These are phyloP conservation scores for Manis crassicaudata DNA, from an alignment of 2,797 vertebrate genomes.

Conservation along the genomic window DNA sequence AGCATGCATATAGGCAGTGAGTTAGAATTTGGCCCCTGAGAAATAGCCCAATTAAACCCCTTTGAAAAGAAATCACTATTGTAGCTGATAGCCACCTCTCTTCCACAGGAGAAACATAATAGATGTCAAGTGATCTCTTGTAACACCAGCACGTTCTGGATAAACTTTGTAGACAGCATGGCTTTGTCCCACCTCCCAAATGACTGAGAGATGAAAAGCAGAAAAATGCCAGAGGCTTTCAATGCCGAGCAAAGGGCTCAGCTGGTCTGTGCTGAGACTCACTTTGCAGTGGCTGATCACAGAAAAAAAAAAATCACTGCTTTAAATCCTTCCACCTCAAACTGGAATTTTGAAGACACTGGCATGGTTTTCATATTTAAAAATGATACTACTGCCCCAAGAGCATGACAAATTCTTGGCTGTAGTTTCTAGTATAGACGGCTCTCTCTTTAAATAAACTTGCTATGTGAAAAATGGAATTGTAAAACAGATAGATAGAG, in stretches of 20 bases:
- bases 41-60: slow-evolving; percentile 73
- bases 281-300: slow-evolving; percentile 59
- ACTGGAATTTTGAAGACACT: slow-evolving; percentile 60
- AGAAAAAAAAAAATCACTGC: slow-evolving; percentile 3
- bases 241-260: slow-evolving; percentile 54
- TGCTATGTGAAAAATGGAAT: slow-evolving; percentile 41
- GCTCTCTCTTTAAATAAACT: slow-evolving; percentile 54
- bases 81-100: slow-evolving; percentile 49
- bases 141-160: slow-evolving; percentile 46
- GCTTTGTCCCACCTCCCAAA: slow-evolving; percentile 62
- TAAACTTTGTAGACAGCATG: slow-evolving; percentile 64
- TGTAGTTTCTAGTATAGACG: slow-evolving; percentile 39
- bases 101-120: slow-evolving; percentile 56
- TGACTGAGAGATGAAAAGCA: slow-evolving; percentile 60
- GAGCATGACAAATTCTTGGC: slow-evolving; percentile 47
- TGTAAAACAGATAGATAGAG: background rate
- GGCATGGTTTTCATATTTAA: slow-evolving; percentile 38
- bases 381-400: slow-evolving; percentile 7
- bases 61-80: slow-evolving; percentile 68
- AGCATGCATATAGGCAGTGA: slow-evolving; percentile 48
- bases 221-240: slow-evolving; percentile 67
- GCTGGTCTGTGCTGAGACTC: slow-evolving; percentile 57
- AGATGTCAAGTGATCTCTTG: slow-evolving; percentile 63
- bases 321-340: slow-evolving; percentile 59
- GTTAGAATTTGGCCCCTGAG: slow-evolving; percentile 56